These are phyloP conservation scores for Pica pica DNA, from an alignment of 2,113 vertebrate genomes.

Conservation along the genomic window DNA sequence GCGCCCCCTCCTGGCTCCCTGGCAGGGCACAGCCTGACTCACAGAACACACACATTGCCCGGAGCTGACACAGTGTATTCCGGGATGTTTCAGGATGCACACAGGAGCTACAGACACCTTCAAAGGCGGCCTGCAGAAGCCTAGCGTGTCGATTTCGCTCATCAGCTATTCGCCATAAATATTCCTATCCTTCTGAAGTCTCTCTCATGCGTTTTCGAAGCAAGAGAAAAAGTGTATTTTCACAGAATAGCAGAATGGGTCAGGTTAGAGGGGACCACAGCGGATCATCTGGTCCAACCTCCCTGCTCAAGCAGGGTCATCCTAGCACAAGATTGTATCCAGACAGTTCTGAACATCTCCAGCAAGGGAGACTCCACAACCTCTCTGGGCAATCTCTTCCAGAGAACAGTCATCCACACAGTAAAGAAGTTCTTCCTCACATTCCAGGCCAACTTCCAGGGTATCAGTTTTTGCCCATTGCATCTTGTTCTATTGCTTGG, in stretches of 20 bases:
- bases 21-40: background rate
- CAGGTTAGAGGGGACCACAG: background rate
- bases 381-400: background rate
- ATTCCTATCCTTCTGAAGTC: background rate
- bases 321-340: background rate
- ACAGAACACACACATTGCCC: fast-evolving
- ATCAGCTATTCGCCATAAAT: background rate
- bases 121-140: background rate
- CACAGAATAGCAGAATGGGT: background rate
- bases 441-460: background rate
- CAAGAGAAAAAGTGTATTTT: background rate
- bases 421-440: background rate
- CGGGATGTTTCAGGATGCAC: background rate
- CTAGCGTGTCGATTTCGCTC: fast-evolving
- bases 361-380: background rate
- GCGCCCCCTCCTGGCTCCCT: slow-evolving; percentile 4
- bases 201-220: background rate
- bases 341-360: background rate
- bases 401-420: background rate
- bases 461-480: background rate
- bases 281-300: background rate
- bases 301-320: background rate
- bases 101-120: background rate
- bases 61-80: background rate
- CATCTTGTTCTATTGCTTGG: background rate